Percentiles rank a stretch among this genome's conserved stretches.
phyloP scores from a whole-genome alignment of 1,140 invertebrate species.

The Dendroctonus ponderosae region DNA sequence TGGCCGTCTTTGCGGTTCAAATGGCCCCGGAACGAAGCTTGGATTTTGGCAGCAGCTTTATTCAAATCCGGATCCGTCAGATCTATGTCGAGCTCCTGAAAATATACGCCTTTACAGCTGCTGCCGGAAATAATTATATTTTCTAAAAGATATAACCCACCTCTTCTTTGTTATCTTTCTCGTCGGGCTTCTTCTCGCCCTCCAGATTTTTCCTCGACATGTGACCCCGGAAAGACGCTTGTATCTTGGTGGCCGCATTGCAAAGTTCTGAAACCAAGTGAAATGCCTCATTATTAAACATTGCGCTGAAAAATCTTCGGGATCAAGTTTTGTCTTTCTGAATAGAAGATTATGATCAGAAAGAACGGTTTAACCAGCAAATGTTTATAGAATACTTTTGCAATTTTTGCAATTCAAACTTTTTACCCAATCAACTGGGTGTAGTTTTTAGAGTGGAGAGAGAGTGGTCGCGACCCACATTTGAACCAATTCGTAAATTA shows the following conservation, averaged over 20 bases:
- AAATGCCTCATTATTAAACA: slow-evolving; percentile 6
- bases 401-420: too few species aligned
- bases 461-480: too few species aligned
- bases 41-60: slow-evolving; percentile 90
- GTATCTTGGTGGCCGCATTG: slow-evolving; percentile 87
- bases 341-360: too few species aligned
- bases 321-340: too few species aligned
- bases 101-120: slow-evolving; percentile 33
- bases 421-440: too few species aligned
- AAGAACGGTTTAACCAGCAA: too few species aligned
- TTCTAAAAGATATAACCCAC: neutral
- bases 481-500: too few species aligned
- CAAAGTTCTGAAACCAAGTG: slow-evolving; percentile 66
- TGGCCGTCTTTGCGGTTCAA: slow-evolving; percentile 75
- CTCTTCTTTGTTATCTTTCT: slow-evolving; percentile 44
- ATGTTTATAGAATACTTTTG: too few species aligned
- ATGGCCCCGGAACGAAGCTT: slow-evolving; percentile 89
- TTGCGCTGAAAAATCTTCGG: neutral
- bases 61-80: slow-evolving; percentile 82
- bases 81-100: slow-evolving; percentile 77
- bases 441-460: too few species aligned
- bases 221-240: slow-evolving; percentile 89
- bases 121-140: neutral
- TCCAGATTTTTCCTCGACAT: slow-evolving; percentile 74
- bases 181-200: slow-evolving; percentile 52